Evolutionary conservation across 2,113 vertebrate genomes (phyloP), one percentile per base, ranked within the genome.

Genomic region (Ceyx melanurus): DNA sequence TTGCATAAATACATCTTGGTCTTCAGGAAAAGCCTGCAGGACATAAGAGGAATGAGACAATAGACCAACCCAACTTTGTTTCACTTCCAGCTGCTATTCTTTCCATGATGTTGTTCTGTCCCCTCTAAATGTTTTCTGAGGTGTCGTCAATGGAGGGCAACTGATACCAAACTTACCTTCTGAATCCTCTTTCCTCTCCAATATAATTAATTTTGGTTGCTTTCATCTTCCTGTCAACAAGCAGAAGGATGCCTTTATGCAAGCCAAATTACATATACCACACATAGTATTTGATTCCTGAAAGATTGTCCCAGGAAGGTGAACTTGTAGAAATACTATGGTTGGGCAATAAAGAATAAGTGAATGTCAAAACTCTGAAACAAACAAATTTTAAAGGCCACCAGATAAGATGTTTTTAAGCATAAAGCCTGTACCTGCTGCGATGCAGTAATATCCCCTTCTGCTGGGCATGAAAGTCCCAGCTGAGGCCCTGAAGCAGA

Each of bases 321-420:
- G 75, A 66, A 81, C 5, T 23, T 71, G 33, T 58, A 89, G 68
- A 89, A 88, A 75, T 89, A 71, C 19, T 56, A 7, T 91, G 72
- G 71, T 46, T 91, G 56, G 79, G 61, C 31, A 86, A 17, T 86
- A 76, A 91, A 86, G 71, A 79, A 81, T 66, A 89, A 67, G 68
- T 78, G 89, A 95, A 95, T 90, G 88, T 92, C 93, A 94, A 60
- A 93, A 92, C 56, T 82, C 75, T 43, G 74, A 90, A 92, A 88
- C 54, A 95, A 87, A 85, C 53, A 89, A 20, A 67, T 89, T 74
- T 78, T 81, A 96, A 96, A 96, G 92, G 84, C 73, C 89, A 93
- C 68, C 75, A 83, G 84, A 95, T 89, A 78, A 85, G 54, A 40
- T 68, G 81, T 80, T 93, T 92, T 91, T 77, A 93, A 88, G 71